A percentile compares a stretch with the other conserved stretches of the same genome.
These are phyloP conservation scores for Mustela lutreola DNA, from an alignment of 2,113 vertebrate species.

Conservation along the genomic window DNA sequence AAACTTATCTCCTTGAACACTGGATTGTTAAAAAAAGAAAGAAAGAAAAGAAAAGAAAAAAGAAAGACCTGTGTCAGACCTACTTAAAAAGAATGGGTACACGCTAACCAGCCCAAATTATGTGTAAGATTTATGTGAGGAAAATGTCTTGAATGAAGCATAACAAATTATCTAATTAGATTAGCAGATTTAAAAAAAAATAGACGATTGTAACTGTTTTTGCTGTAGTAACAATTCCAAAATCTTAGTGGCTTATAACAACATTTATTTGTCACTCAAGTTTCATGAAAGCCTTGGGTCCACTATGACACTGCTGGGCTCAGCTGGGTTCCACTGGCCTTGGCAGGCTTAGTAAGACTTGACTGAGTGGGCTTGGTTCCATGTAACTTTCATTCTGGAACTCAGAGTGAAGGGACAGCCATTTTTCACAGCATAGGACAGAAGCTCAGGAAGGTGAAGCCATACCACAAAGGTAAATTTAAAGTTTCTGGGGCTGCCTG, in stretches of 20 bases:
- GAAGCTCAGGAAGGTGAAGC: background rate
- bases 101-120: background rate
- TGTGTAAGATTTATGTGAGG: background rate
- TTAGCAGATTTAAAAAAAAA: background rate
- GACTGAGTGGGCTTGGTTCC: background rate
- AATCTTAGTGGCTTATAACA: background rate
- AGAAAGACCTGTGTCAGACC: accelerated
- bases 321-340: background rate
- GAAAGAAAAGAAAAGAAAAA: background rate
- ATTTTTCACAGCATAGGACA: background rate
- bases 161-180: background rate
- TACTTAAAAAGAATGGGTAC: background rate
- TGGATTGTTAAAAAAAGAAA: background rate
- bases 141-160: slow-evolving; percentile 13
- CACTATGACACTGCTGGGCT: background rate
- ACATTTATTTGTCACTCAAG: slow-evolving; percentile 24
- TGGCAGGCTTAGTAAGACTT: background rate
- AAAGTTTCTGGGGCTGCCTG: background rate
- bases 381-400: background rate
- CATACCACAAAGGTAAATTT: background rate
- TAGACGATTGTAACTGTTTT: background rate
- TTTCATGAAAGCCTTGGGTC: background rate
- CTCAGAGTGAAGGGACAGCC: too few relatives aligned
- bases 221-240: background rate
- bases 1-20: slow-evolving; percentile 6